Percentiles rank a stretch among this genome's conserved stretches.
Conservation (phyloP, 1,140 invertebrate species). For the Drosophila pachea region DNA sequence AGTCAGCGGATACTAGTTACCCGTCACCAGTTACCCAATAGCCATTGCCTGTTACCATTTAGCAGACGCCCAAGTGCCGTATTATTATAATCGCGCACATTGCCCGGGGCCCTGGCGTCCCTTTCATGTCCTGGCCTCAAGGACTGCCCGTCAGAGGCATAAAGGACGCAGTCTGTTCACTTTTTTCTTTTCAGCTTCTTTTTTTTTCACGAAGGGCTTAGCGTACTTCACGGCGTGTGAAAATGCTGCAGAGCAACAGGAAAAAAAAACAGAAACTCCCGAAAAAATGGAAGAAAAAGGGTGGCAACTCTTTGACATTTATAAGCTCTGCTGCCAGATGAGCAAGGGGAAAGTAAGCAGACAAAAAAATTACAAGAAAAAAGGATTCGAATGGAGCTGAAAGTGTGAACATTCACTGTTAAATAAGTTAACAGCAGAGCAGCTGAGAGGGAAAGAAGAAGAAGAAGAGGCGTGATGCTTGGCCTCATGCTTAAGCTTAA, state of each 20-base stretch:
- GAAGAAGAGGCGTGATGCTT: background rate
- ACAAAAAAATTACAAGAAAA: conserved; percentile 61
- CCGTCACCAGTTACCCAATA: conserved; percentile 14
- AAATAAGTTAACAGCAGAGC: conserved; percentile 7
- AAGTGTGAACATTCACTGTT: conserved; percentile 19
- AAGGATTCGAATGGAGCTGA: conserved; percentile 31
- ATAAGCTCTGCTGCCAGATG: conserved; percentile 64
- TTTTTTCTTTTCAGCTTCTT: conserved; percentile 34
- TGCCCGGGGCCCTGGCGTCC: conserved; percentile 33
- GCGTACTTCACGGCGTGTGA: conserved; percentile 60
- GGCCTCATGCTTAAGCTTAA: too few relatives aligned
- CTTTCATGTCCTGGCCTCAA: conserved; percentile 26
- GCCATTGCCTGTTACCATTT: conserved; percentile 18
- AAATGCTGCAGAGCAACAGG: conserved; percentile 41
- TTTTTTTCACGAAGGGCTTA: conserved; percentile 49
- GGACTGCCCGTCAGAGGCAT: conserved; percentile 28
- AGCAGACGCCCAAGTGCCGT: conserved; percentile 55
- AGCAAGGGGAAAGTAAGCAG: conserved; percentile 38
- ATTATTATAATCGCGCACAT: conserved; percentile 69
- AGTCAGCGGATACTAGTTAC: conserved; percentile 15
- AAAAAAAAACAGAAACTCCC: background rate
- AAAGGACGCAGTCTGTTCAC: conserved; percentile 22
- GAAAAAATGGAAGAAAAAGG: background rate
- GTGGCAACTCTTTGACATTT: conserved; percentile 71
- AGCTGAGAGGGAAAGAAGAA: background rate